Evolutionary conservation across 2,113 vertebrate species (phyloP), one percentile per base, ranked within the genome.

Genomic region (Rhegmatorhina hoffmannsi): DNA sequence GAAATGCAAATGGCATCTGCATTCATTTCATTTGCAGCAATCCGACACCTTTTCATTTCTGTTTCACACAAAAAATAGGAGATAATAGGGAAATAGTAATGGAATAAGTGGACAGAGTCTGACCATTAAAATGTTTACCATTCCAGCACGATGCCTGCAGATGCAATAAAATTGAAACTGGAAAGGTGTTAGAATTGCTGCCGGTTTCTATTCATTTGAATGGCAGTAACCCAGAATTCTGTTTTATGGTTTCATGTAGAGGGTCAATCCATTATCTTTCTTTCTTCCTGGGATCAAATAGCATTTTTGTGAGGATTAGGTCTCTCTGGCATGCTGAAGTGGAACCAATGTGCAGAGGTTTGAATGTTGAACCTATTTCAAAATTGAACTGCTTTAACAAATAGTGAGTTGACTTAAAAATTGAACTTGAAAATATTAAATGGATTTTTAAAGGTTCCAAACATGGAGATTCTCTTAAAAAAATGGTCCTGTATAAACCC

Each of bases 101-200:
- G 86, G 91, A 68, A 31, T 96, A 98, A 97, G 94, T 97, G 97
- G 97, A 97, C 94, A 96, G 96, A 95, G 59, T 34, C 92, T 94
- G 96, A 50, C 96, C 98, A 97, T 98, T 98, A 98, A 98, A 97
- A 98, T 98, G 97, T 98, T 98, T 98, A 97, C 95, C 92, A 96
- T 97, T 97, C 90, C 96, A 96, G 94, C 91, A 84, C 20, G 97
- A 96, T 94, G 94, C 91, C 96, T 97, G 97, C 95, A 97, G 95
- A 97, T 96, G 93, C 97, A 97, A 89, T 94, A 95, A 97, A 98
- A 98, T 97, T 98, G 97, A 96, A 97, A 97, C 92, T 91, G 94
- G 96, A 93, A 95, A 98, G 96, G 96, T 97, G 97, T 94, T 98
- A 97, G 87, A 97, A 97, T 92, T 95, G 97, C 97, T 98, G 98